These are phyloP conservation scores for Rhadina sibilatrix DNA, from an alignment of 2,113 vertebrate genomes.

Conservation along the genomic window DNA sequence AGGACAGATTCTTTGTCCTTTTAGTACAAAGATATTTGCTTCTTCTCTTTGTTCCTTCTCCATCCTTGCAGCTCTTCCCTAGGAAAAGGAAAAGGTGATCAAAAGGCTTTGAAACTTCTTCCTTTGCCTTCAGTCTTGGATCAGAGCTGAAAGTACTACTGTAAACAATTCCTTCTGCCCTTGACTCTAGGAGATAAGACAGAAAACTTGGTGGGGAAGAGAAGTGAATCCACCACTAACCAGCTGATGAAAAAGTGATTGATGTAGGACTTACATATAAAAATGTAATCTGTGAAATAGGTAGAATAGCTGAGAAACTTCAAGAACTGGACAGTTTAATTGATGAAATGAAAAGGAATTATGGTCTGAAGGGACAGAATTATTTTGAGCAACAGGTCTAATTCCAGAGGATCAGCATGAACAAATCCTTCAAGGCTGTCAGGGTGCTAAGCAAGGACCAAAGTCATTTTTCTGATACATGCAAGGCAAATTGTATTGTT, in stretches of 20 bases:
- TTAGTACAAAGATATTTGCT: not conserved
- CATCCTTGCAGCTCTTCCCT: not conserved
- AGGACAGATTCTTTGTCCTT: not conserved
- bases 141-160: not conserved
- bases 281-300: not conserved
- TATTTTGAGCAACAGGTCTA: not conserved
- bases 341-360: not conserved
- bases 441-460: not conserved
- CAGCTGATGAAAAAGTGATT: not conserved
- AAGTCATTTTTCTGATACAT: not conserved
- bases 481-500: not conserved
- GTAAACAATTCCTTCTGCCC: not conserved
- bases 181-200: not conserved
- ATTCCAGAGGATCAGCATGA: not conserved
- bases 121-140: not conserved
- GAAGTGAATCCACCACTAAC: not conserved
- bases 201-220: not conserved
- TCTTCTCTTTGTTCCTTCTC: not conserved
- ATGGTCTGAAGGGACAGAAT: not conserved
- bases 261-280: not conserved
- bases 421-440: not conserved
- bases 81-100: not conserved
- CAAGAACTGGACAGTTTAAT: not conserved
- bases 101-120: not conserved
- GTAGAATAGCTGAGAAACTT: not conserved